Evolutionary conservation across 2,113 vertebrate species (phyloP).

Genomic region (Pedionomus torquatus): DNA sequence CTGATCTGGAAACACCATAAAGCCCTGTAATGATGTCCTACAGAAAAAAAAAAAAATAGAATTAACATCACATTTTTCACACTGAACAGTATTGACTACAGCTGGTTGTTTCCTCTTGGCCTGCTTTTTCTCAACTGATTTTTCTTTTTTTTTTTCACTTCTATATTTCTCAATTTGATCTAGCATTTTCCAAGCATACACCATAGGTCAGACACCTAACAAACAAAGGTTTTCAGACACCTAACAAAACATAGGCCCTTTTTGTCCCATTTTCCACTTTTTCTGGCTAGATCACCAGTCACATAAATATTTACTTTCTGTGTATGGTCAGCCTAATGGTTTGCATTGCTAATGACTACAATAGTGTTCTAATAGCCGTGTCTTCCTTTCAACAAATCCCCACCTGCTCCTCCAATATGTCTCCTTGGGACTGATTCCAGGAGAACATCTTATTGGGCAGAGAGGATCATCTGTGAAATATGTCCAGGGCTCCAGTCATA

Average conservation of each 20-base stretch:
- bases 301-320: constrained; percentile 22
- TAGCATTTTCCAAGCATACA: not conserved
- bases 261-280: not conserved
- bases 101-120: not conserved
- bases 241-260: not conserved
- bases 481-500: not conserved
- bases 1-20: constrained; percentile 35
- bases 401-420: constrained; percentile 12
- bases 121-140: not conserved
- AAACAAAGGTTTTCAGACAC: not conserved
- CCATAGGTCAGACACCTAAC: not conserved
- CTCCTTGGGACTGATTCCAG: not conserved
- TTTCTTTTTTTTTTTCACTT: not conserved
- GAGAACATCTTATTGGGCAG: not conserved
- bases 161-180: not conserved
- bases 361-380: not conserved
- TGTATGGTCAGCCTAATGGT: not conserved
- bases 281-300: not conserved
- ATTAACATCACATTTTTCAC: constrained; percentile 4
- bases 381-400: not conserved
- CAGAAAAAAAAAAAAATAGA: not conserved
- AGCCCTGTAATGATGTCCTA: constrained; percentile 27
- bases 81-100: not conserved
- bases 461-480: not conserved
- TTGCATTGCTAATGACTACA: not conserved